These are phyloP conservation scores for Falco biarmicus DNA, from an alignment of 2,797 vertebrate genomes.

Conservation along the genomic window DNA sequence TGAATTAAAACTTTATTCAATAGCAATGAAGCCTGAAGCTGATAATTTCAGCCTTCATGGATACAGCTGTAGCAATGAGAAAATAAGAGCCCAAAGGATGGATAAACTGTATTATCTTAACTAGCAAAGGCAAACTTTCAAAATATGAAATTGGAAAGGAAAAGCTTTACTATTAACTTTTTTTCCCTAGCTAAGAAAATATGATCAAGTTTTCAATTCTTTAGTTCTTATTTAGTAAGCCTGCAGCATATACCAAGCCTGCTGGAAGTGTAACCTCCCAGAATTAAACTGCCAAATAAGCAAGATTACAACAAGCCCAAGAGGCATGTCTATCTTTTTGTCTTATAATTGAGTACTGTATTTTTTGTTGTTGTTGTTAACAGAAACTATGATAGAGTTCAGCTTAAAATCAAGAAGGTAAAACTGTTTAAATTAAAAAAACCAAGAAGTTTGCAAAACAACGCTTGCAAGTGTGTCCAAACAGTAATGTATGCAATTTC, in stretches of 20 bases:
- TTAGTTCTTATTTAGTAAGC: not conserved
- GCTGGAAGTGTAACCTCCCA: slow-evolving; percentile 22
- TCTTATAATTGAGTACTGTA: slow-evolving; percentile 5
- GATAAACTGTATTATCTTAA: slow-evolving; percentile 58
- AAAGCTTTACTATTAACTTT: slow-evolving; percentile 24
- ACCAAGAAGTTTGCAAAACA: slow-evolving; percentile 61
- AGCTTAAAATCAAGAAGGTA: slow-evolving; percentile 55
- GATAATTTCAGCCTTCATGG: slow-evolving; percentile 39
- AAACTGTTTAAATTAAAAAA: slow-evolving; percentile 65
- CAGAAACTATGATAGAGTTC: not conserved
- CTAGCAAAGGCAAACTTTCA: slow-evolving; percentile 29
- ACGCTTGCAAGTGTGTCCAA: slow-evolving; percentile 15
- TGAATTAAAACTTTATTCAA: not conserved
- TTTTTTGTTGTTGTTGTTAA: not conserved
- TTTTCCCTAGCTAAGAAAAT: not conserved
- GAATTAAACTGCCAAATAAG: slow-evolving; percentile 50
- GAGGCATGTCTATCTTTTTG: slow-evolving; percentile 26
- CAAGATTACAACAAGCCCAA: slow-evolving; percentile 30
- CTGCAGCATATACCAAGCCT: slow-evolving; percentile 21
- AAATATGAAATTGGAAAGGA: slow-evolving; percentile 31
- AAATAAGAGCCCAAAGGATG: slow-evolving; percentile 62
- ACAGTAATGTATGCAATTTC: slow-evolving; percentile 65
- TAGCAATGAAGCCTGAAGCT: slow-evolving; percentile 56
- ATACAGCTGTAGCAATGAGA: slow-evolving; percentile 38
- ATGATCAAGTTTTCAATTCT: not conserved